Conservation (phyloP, 2,797 vertebrate genomes). For the Podarcis lilfordi region DNA sequence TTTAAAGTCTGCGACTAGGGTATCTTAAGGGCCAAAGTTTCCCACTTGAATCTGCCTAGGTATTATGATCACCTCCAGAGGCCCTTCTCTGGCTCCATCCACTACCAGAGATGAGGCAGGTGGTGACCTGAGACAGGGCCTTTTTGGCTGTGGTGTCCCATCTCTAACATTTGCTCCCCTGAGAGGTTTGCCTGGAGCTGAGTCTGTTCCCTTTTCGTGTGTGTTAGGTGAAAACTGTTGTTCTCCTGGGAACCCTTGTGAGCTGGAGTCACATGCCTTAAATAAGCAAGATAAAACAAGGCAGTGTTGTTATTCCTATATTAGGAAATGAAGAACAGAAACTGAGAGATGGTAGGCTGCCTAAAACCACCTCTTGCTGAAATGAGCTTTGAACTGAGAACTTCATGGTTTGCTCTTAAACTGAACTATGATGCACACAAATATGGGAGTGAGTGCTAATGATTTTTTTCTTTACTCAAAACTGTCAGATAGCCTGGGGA, state of each 20-base stretch:
- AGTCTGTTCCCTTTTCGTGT: background rate
- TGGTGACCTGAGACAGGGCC: too few species aligned
- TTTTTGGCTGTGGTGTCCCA: too few species aligned
- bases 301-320: background rate
- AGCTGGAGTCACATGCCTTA: background rate
- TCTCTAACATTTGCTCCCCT: background rate
- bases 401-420: background rate
- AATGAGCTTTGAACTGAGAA: background rate
- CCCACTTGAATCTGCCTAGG: background rate
- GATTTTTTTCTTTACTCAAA: too few species aligned
- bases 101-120: background rate
- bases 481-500: too few species aligned
- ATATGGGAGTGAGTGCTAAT: too few species aligned
- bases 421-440: too few species aligned
- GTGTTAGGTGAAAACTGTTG: too few species aligned
- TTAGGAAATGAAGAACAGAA: background rate
- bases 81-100: background rate
- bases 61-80: background rate
- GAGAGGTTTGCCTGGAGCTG: background rate
- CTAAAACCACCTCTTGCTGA: background rate
- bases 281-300: background rate
- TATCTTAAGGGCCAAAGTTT: background rate
- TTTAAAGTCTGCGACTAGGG: background rate
- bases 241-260: too few species aligned
- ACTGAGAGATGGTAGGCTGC: background rate